Evolutionary conservation across 2,113 vertebrate species (phyloP).

Genomic region (Bufo bufo): DNA sequence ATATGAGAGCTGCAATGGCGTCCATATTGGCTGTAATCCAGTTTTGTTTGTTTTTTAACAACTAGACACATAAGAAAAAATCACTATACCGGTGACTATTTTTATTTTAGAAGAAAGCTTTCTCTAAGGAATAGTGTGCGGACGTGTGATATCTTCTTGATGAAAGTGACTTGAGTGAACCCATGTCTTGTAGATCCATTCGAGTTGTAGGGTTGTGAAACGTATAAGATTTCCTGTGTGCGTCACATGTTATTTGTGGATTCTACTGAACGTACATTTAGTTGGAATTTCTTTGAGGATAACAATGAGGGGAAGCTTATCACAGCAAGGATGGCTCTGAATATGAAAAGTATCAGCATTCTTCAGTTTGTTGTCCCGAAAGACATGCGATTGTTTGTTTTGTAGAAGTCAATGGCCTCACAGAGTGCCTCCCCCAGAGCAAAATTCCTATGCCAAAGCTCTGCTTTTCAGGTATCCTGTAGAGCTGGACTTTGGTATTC

Average conservation of each 20-base stretch:
- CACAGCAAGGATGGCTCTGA: slow-evolving; percentile 24
- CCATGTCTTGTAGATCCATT: background rate
- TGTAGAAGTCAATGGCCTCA: background rate
- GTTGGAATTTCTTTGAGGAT: slow-evolving; percentile 17
- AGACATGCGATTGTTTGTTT: slow-evolving; percentile 25
- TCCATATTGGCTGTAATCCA: no score
- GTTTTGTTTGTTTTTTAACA: no score
- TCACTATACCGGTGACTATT: background rate
- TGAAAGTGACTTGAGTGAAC: background rate
- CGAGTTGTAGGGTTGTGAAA: background rate
- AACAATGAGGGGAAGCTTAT: slow-evolving; percentile 44
- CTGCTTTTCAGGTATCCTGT: slow-evolving; percentile 31
- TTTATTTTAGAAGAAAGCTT: background rate
- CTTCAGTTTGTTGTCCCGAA: slow-evolving; percentile 23
- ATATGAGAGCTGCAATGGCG: no score
- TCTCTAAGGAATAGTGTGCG: background rate
- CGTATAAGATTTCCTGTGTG: slow-evolving; percentile 20
- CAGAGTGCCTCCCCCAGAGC: slow-evolving; percentile 28
- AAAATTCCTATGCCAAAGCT: background rate
- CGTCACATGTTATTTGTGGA: slow-evolving; percentile 13
- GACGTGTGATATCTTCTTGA: background rate
- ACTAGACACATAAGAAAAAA: no score
- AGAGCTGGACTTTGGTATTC: background rate
- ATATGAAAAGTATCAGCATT: slow-evolving; percentile 29
- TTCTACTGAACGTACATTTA: background rate